Evolutionary conservation across 2,888 invertebrate genomes (phyloP), one percentile per base, ranked within the genome.

Genomic region (Leptinotarsa haldemani): DNA sequence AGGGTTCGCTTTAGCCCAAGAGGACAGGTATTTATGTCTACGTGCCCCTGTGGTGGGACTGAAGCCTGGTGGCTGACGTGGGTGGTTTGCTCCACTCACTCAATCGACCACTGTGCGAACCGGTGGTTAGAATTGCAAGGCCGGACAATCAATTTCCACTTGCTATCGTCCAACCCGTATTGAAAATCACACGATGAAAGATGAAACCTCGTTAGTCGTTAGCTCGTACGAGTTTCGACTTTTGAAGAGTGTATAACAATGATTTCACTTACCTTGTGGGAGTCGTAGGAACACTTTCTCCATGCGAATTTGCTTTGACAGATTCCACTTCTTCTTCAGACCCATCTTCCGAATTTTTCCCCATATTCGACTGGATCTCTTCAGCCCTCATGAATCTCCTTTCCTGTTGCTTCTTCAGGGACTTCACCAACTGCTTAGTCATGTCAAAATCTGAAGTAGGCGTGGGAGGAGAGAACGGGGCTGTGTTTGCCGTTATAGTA

Each of bases 401-500:
- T 64, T 77, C 79, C 63, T 82, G 81, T 69, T 81, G 80, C 63
- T 81, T 84, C 71, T 77, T 78, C 65, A 80, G 58, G 16, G 80
- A 81, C 69, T 83, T 79, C 52, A 79, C 40, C 30, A 83, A 30
- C 64, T 82, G 75, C 66, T 79, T 79, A 12, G 80, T 81, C 1
- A 78, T 58, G 7, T 79, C 78, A 22, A 77, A 76, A 9, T 77
- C 75, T 4, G 73, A 52, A 15, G 77, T 69, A 25, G 67, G 67
- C 13, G 78, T 74, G 0, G 83, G 84, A 3, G 83, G 83, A 0
- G 83, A 81, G 52, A 83, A 82, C 3, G 81, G 73, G 1, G 78
- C 77, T 9, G 75, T 66, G 25, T 79, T 77, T 9, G 81, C 81
- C 16, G 80, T 80, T 18, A 82, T 75, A 1, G 81, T 82, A 20